Evolutionary conservation across 1,140 invertebrate species (phyloP).

Genomic region (Coptotermes formosanus): DNA sequence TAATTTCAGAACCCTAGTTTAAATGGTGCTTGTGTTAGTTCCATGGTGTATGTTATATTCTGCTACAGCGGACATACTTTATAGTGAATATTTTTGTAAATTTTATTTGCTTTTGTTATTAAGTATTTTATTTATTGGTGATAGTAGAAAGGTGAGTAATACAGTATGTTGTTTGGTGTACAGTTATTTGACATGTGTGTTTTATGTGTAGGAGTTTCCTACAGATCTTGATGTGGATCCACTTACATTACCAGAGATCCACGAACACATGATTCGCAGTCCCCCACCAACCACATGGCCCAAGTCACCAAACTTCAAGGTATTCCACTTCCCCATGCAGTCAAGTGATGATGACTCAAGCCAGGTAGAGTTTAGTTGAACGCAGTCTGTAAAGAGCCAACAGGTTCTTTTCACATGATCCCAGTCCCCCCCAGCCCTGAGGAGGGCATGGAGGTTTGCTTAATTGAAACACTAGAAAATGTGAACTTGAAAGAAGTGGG

Average conservation of each 20-base stretch:
- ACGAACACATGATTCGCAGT: slow-evolving; percentile 78
- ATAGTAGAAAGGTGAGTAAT: too few relatives aligned
- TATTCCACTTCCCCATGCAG: slow-evolving; percentile 45
- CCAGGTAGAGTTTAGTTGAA: slow-evolving; percentile 38
- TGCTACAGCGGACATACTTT: too few relatives aligned
- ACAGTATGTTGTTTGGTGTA: too few relatives aligned
- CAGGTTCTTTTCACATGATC: neutral
- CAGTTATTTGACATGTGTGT: neutral
- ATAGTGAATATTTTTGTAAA: too few relatives aligned
- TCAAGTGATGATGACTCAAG: slow-evolving; percentile 39
- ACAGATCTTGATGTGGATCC: slow-evolving; percentile 64
- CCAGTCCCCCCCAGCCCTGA: neutral
- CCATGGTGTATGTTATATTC: too few relatives aligned
- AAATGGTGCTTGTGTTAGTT: too few relatives aligned
- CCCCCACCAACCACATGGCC: slow-evolving; percentile 74
- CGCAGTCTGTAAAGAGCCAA: neutral
- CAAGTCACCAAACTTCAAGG: slow-evolving; percentile 45
- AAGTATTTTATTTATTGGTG: too few relatives aligned
- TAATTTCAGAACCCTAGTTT: too few relatives aligned
- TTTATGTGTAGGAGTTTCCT: slow-evolving; percentile 59
- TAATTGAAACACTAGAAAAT: neutral
- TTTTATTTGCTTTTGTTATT: too few relatives aligned
- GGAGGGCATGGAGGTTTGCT: neutral
- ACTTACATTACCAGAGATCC: slow-evolving; percentile 71
- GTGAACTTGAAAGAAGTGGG: too few relatives aligned